Base-by-base conservation (phyloP, 2,797 vertebrate species). In the Tenualosa thibaudeaui region DNA sequence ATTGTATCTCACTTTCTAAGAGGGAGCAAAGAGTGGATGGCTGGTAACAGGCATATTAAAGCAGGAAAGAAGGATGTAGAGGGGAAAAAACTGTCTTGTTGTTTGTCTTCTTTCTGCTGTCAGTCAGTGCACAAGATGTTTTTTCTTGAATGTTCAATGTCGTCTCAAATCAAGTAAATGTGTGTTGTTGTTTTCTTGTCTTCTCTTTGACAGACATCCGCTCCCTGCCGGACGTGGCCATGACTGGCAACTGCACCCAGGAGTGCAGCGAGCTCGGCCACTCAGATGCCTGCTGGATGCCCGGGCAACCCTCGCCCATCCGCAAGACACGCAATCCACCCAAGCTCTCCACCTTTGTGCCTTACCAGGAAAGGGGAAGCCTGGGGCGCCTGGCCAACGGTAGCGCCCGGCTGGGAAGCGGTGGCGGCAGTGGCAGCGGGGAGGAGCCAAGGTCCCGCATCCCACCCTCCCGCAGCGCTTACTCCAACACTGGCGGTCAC, bases 291-390 rank as follows among this genome's bases (percentile, higher is more conserved):
- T 99, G 98, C 96, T 99, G 98, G 98, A 99, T 99, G 98, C 98
- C 98, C 0, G 98, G 98, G 89, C 98, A 99, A 93, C 97, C 98
- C 82, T 99, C 98, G 90, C 98, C 98, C 24, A 96, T 96, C 89
- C 97, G 97, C 93, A 98, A 98, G 96, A 96, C 97, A 2, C 71
- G 71, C 96, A 98, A 97, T 89, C 96, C 96, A 94, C 98, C 98
- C 93, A 99, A 99, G 97, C 98, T 99, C 95, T 99, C 98, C 95
- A 99, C 98, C 95, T 99, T 99, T 95, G 98, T 99, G 98, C 98
- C 98, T 99, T 99, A 99, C 96, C 98, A 99, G 97, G 98, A 99
- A 95, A 97, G 97, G 95, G 97, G 97, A 95, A 98, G 97, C 94
- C 96, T 98, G 95, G 98, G 98, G 91, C 98, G 97, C 92, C 96